Percentiles rank a stretch among this genome's conserved stretches.
Evolutionary conservation across 2,797 vertebrate genomes (phyloP).

Genomic region (Mus caroli): DNA sequence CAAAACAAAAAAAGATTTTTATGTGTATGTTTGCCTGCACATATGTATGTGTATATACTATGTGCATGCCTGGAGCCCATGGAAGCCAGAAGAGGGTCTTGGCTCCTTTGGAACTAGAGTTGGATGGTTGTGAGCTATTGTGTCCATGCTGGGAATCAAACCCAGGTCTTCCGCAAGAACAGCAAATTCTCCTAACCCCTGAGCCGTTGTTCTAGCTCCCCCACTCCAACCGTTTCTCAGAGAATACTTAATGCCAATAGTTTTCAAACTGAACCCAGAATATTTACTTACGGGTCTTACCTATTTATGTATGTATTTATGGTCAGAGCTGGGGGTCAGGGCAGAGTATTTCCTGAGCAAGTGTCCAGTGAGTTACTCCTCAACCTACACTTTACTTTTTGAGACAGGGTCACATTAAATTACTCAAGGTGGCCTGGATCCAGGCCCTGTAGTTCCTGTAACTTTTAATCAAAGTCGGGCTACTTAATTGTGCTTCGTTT

Average conservation of each 20-base stretch:
- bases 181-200: neutral
- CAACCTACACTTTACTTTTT: neutral
- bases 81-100: neutral
- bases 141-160: neutral
- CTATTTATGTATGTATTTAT: neutral
- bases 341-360: too few relatives aligned
- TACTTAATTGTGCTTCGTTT: neutral
- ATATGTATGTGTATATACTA: neutral
- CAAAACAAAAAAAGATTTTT: neutral
- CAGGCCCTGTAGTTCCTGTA: neutral
- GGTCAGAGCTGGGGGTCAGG: neutral
- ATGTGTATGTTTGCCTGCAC: neutral
- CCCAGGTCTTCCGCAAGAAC: neutral
- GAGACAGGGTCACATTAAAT: neutral
- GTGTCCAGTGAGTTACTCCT: neutral
- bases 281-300: neutral
- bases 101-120: neutral
- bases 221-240: neutral
- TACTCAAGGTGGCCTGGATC: neutral
- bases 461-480: neutral
- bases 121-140: neutral
- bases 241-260: neutral
- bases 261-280: neutral
- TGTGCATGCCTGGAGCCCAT: neutral
- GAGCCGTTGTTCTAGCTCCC: neutral